Evolutionary conservation across 53 echinoderm and acorn worm genomes (phyloP), one percentile per base, ranked within the genome.

Genomic region (Paelopatides confundens): DNA sequence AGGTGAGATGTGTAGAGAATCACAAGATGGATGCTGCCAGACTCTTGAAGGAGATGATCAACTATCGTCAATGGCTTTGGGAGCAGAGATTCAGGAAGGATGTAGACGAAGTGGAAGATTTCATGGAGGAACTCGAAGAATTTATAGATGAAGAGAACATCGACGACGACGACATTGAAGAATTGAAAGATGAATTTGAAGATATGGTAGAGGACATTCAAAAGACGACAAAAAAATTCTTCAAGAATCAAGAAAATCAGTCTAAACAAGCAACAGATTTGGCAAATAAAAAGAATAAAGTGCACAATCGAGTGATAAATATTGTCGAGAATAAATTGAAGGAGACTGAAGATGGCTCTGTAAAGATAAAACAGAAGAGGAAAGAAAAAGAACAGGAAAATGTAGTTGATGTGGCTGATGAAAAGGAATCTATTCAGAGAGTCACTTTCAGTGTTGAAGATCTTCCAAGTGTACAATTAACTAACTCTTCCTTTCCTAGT

Each of bases 141-240:
- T 96, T 96, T 67, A 87, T 96, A 29, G 91, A 91, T 30, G 96
- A 96, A 66, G 93, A 95, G 23, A 82, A 90, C 33, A 52, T 93
- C 1, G 85, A 87, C 5, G 96, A 96, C 46, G 81, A 82, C 32
- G 95, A 95, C 62, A 87, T 96, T 33, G 95, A 93, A 37, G 95
- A 96, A 49, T 81, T 96, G 86, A 95, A 95, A 82, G 96, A 95
- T 33, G 96, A 96, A 36, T 96, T 96, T 90, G 96, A 95, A 40
- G 95, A 96, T 39, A 93, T 96, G 89, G 89, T 95, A 11, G 95
- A 96, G 77, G 93, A 96, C 71, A 91, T 95, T 71, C 94, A 95
- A 65, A 90, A 95, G 64, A 86, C 90, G n/a, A 86, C 93, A 30
- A 89, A 85, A 40, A 92, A 92, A 69, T 83, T 77, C 71, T 89